These are phyloP conservation scores for Rhinophrynus dorsalis DNA, from an alignment of 2,797 vertebrate species.

Conservation along the genomic window DNA sequence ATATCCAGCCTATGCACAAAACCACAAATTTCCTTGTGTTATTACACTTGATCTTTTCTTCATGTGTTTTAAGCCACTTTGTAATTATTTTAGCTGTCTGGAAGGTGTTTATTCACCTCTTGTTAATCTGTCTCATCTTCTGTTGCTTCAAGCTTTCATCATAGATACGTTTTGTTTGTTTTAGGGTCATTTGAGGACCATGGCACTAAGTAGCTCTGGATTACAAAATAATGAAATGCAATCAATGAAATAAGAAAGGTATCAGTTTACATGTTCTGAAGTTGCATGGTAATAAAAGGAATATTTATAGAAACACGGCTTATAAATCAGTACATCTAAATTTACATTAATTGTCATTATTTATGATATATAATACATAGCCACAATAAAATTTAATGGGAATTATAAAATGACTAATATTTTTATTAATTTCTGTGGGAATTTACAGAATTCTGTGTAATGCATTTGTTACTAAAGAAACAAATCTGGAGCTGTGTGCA, in stretches of 20 bases:
- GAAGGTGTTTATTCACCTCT: slow-evolving; percentile 38
- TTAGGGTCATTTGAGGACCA: slow-evolving; percentile 24
- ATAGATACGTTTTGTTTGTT: slow-evolving; percentile 7
- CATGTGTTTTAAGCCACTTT: slow-evolving; percentile 42
- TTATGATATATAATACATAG: too few species aligned
- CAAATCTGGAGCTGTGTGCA: too few species aligned
- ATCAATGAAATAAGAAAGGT: background rate
- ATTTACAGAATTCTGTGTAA: too few species aligned
- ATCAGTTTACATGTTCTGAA: too few species aligned
- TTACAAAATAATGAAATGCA: background rate
- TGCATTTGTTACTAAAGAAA: too few species aligned
- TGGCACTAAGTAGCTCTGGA: background rate
- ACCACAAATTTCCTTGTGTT: slow-evolving; percentile 41
- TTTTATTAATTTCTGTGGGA: too few species aligned
- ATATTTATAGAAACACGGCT: too few species aligned
- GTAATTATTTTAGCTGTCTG: slow-evolving; percentile 34
- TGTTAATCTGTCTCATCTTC: slow-evolving; percentile 27
- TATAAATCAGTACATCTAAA: too few species aligned
- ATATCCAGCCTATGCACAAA: slow-evolving; percentile 39
- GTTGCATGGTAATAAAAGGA: too few species aligned
- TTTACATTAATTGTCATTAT: too few species aligned
- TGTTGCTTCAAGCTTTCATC: slow-evolving; percentile 31
- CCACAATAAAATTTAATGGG: too few species aligned
- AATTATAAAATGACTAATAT: too few species aligned
- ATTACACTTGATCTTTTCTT: slow-evolving; percentile 44